A percentile compares a stretch with the other conserved stretches of the same genome.
Evolutionary conservation across 2,797 vertebrate species (phyloP).

Genomic region (Okamejei kenojei): DNA sequence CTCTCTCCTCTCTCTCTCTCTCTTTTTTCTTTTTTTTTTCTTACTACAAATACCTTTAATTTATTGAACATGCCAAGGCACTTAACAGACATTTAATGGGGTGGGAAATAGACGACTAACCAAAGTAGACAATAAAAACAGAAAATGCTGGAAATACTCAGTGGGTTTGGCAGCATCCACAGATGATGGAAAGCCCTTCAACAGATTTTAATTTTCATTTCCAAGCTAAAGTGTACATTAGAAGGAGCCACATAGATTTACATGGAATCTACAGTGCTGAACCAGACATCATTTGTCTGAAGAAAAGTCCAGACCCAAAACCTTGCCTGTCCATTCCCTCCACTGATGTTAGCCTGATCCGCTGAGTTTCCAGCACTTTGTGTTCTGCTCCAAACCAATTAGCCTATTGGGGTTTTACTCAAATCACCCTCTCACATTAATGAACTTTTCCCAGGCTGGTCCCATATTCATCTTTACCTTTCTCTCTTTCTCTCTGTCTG

Average conservation of each 20-base stretch:
- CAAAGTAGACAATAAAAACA: neutral
- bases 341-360: too few relatives aligned
- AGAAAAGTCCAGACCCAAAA: too few relatives aligned
- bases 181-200: too few relatives aligned
- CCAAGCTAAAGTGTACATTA: neutral
- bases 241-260: neutral
- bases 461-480: too few relatives aligned
- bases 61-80: neutral
- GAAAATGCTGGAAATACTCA: too few relatives aligned
- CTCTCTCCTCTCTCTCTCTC: too few relatives aligned
- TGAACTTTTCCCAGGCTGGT: neutral
- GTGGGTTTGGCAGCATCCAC: too few relatives aligned
- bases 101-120: neutral
- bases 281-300: neutral
- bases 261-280: neutral
- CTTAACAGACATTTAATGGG: neutral
- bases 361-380: too few relatives aligned
- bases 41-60: neutral
- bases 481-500: too few relatives aligned
- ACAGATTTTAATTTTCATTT: too few relatives aligned
- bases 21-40: too few relatives aligned
- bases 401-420: neutral
- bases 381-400: neutral
- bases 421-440: neutral
- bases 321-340: too few relatives aligned